phyloP scores from a whole-genome alignment of 2,888 invertebrate genomes.

The Pristionchus fissidentatus region DNA sequence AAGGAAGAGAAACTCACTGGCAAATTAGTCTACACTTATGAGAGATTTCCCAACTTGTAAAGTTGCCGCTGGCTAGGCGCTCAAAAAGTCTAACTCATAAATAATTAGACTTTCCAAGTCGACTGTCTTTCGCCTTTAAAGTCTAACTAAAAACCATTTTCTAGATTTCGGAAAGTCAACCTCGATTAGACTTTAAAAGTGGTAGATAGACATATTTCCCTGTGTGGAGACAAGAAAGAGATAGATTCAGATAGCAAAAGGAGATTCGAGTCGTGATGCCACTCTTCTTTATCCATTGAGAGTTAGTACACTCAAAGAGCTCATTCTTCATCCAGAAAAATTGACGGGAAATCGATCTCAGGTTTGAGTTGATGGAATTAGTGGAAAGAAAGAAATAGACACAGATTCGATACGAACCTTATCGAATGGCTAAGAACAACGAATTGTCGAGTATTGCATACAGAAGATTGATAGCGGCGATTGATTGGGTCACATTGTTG shows the following conservation, averaged over 20 bases:
- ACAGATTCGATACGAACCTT: conserved; percentile 72
- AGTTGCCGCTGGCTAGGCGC: no score
- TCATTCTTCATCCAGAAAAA: conserved; percentile 66
- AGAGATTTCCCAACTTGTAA: no score
- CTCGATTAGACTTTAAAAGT: no score
- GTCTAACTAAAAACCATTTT: no score
- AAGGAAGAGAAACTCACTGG: background rate
- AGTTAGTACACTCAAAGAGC: conserved; percentile 66
- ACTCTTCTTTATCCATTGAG: conserved; percentile 69
- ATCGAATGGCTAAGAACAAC: conserved; percentile 71
- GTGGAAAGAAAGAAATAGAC: background rate
- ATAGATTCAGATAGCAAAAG: conserved; percentile 55
- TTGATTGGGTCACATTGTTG: conserved; percentile 72
- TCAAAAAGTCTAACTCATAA: no score
- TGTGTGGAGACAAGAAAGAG: no score
- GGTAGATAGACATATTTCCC: no score
- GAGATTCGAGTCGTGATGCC: conserved; percentile 69
- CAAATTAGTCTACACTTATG: background rate
- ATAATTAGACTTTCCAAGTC: no score
- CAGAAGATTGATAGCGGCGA: conserved; percentile 71
- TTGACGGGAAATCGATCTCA: conserved; percentile 70
- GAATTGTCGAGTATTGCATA: conserved; percentile 71
- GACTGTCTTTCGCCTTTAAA: no score
- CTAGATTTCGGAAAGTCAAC: no score
- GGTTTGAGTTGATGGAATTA: conserved; percentile 50